A percentile compares a stretch with the other conserved stretches of the same genome.
Conservation (phyloP, 2,113 vertebrate species). For the Microcebus murinus region DNA sequence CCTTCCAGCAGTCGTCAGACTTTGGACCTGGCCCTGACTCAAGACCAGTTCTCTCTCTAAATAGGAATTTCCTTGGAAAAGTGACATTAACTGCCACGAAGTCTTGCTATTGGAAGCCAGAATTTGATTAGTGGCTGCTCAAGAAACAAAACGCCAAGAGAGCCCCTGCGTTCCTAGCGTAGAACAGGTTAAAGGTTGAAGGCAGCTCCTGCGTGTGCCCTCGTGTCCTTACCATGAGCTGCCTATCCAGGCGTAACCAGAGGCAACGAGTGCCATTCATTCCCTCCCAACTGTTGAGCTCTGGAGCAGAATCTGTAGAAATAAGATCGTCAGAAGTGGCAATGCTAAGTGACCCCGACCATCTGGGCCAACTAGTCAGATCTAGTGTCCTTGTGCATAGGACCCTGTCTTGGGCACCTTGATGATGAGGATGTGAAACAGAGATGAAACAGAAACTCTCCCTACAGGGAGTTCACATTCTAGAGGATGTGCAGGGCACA, state of each 20-base stretch:
- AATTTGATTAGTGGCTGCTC: neutral
- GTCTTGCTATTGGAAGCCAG: neutral
- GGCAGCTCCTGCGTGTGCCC: neutral
- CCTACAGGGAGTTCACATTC: neutral
- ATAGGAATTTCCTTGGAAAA: neutral
- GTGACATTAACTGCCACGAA: neutral
- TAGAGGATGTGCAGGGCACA: neutral
- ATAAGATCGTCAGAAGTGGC: neutral
- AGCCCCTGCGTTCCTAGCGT: neutral
- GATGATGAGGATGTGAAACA: neutral
- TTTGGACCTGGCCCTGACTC: neutral
- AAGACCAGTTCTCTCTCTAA: neutral
- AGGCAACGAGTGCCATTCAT: accelerated
- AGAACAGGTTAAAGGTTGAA: neutral
- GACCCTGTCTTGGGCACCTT: neutral
- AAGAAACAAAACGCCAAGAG: neutral
- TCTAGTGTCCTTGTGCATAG: accelerated
- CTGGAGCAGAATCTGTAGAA: neutral
- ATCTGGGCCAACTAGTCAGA: neutral
- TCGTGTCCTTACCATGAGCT: accelerated
- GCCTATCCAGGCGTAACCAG: neutral
- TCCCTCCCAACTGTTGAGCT: neutral
- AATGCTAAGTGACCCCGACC: neutral
- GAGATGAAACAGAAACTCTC: neutral
- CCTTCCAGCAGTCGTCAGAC: neutral